Evolutionary conservation across 2,797 vertebrate genomes (phyloP), one percentile per base, ranked within the genome.

Genomic region (Anabas testudineus): DNA sequence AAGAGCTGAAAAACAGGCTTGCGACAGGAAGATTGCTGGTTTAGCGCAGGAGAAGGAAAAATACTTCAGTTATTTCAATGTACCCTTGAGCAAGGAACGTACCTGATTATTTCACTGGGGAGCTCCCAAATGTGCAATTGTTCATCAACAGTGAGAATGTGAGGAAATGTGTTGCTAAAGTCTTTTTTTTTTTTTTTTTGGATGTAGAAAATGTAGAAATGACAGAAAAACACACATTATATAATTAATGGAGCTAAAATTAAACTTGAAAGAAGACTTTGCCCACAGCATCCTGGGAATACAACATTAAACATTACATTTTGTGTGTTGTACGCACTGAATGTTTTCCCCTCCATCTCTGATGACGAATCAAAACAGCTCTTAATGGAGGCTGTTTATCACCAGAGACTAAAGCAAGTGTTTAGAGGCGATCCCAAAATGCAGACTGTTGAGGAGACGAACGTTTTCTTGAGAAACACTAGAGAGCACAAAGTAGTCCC

Each of bases 401-500:
- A 7, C 45, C 46, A 52, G 54, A 55, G 78, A 79, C 82, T 80
- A 80, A 86, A 86, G 78, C 77, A 88, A 90, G 83, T 85, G 80
- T 87, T 90, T 91, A 90, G 82, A 91, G 79, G 87, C 68, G 54
- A 86, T 88, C 83, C 88, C 74, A 71, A 65, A 91, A 87, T 24
- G 56, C 83, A 86, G 80, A 85, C 84, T 30, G 78, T 54, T 58
- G 43, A 70, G 58, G 55, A 74, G 72, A 68, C 47, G 49, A 32
- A 76, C 43, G 61, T 76, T 71, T 86, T 87, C 75, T 87, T 65
- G 78, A 87, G 84, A 83, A 91, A 86, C 49, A 59, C 83, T 88
- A 88, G 81, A 86, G 70, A 74, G 41, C 79, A 93, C 92, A 95
- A 95, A 94, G 93, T 80, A 60, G 53, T 91, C 84, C 83, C 86